Base-by-base conservation (phyloP, 2,113 vertebrate genomes). In the Leucosticte australis region DNA sequence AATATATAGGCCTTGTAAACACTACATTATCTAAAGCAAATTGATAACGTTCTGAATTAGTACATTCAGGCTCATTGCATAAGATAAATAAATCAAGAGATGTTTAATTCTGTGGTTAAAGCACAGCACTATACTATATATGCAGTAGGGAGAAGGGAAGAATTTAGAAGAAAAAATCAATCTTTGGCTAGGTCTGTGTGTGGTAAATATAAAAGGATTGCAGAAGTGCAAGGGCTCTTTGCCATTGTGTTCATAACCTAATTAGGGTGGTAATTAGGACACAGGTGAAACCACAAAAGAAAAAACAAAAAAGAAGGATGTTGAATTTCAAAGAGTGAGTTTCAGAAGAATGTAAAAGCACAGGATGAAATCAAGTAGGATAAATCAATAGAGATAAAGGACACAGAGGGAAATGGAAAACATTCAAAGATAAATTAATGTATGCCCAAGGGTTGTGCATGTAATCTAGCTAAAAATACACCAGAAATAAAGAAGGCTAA, bases 361-460 rank as follows among this genome's bases (percentile, higher is more conserved):
- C 92, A 90, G 80, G 94, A 95, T 96, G 94, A 96, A 97, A 97
- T 97, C 97, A 97, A 98, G 97, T 91, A 97, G 96, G 87, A 96
- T 97, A 97, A 97, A 98, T 97, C 97, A 96, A 97, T 95, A 97
- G 96, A 97, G 96, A 96, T 95, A 97, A 97, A 96, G 96, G 96
- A 98, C 96, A 97, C 96, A 97, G 96, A 94, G 96, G 97, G 97
- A 98, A 97, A 98, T 98, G 97, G 96, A 97, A 98, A 98, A 96
- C 96, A 97, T 96, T 96, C 96, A 91, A 96, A 97, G 95, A 98
- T 96, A 98, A 98, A 98, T 98, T 98, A 98, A 97, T 96, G 93
- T 95, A 97, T 97, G 94, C 98, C 97, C 97, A 97, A 96, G 97
- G 98, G 97, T 97, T 98, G 93, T 96, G 76, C 97, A 95, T 96